These are phyloP conservation scores for Drosophila mettleri DNA, from an alignment of 2,888 invertebrate species.

Conservation along the genomic window DNA sequence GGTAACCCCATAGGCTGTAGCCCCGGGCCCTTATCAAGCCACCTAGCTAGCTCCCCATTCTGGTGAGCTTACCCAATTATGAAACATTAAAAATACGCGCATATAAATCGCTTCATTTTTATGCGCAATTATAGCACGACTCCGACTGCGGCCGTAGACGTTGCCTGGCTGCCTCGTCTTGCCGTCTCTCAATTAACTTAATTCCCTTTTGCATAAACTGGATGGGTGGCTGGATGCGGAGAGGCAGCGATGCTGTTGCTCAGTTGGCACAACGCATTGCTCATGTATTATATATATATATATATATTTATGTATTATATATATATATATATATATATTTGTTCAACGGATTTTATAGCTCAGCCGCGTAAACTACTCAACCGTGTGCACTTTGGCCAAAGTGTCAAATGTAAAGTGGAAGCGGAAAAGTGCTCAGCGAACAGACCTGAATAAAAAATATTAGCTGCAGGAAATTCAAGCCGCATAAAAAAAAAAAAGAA, in stretches of 20 bases:
- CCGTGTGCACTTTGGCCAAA: constrained; percentile 68
- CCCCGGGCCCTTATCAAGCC: constrained; percentile 34
- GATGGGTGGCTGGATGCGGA: constrained; percentile 10
- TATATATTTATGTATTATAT: background rate
- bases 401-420: constrained; percentile 59
- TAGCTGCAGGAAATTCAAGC: constrained; percentile 37
- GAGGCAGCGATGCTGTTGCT: constrained; percentile 29
- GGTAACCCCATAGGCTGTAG: constrained; percentile 3
- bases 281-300: constrained; percentile 54
- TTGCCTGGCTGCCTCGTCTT: constrained; percentile 6
- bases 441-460: constrained; percentile 36
- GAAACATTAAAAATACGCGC: constrained; percentile 78
- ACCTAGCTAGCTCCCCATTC: constrained; percentile 16
- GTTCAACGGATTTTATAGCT: constrained; percentile 60
- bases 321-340: background rate
- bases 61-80: constrained; percentile 69
- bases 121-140: constrained; percentile 61
- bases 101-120: constrained; percentile 81
- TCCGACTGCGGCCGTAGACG: constrained; percentile 16
- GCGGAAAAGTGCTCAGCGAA: constrained; percentile 14
- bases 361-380: constrained; percentile 60
- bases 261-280: constrained; percentile 42
- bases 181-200: constrained; percentile 69
- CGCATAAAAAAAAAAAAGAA: constrained; percentile 1
- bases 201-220: constrained; percentile 69